phyloP scores from a whole-genome alignment of 2,888 invertebrate genomes.

The Crepidodera aurea region DNA sequence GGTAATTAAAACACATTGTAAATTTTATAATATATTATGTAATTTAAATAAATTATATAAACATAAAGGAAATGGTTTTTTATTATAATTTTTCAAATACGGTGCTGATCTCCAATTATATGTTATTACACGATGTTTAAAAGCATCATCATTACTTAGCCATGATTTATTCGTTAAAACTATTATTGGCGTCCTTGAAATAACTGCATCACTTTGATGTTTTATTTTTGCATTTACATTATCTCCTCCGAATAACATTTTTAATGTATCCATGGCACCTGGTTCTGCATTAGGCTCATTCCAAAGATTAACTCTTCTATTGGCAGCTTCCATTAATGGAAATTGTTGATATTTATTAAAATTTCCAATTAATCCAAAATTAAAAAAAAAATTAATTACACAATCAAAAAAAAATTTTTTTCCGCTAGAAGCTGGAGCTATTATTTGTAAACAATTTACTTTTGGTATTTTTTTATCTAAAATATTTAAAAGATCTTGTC shows the following conservation, averaged over 20 bases:
- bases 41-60: slow-evolving; percentile 5
- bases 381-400: slow-evolving; percentile 15
- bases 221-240: slow-evolving; percentile 5
- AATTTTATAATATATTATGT: slow-evolving; percentile 12
- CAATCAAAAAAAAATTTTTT: slow-evolving; percentile 15
- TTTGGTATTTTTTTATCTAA: slow-evolving; percentile 23
- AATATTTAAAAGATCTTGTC: slow-evolving; percentile 16
- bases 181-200: background rate
- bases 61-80: slow-evolving; percentile 9
- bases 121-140: background rate
- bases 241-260: slow-evolving; percentile 29
- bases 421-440: background rate
- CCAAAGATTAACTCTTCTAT: slow-evolving; percentile 37
- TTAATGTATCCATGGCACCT: slow-evolving; percentile 36
- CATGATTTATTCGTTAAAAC: slow-evolving; percentile 6
- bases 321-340: slow-evolving; percentile 39
- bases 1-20: slow-evolving; percentile 7
- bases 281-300: slow-evolving; percentile 43
- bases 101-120: slow-evolving; percentile 10
- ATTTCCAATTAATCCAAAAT: slow-evolving; percentile 33
- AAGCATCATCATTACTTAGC: background rate
- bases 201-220: background rate
- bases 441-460: slow-evolving; percentile 16
- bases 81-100: slow-evolving; percentile 4
- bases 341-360: slow-evolving; percentile 36